Base-by-base conservation (phyloP, 1,140 invertebrate genomes). In the Bombus soroeensis region DNA sequence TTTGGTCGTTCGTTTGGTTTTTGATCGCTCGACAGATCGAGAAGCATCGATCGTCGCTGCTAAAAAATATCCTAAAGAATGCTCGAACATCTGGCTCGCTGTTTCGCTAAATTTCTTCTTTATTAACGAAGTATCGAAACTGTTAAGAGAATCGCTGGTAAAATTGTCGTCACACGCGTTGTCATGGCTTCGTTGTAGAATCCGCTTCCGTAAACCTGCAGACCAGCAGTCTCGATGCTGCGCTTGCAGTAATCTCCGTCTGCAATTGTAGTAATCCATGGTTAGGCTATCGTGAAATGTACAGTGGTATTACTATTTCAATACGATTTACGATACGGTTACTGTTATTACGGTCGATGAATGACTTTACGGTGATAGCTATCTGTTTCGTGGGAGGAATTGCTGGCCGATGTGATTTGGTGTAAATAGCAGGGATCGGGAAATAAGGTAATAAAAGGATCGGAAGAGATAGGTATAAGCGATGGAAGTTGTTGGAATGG, bases 211-310 rank as follows among this genome's bases (percentile, higher is more conserved):
- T 97, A 97, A 0, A 98, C 97, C 93, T 98, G 97, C 0, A 98
- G 95, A 74, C 97, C 97, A 0, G 97, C 97, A 1, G 98, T 98
- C 91, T 98, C 97, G 86, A 98, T 98, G 93, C 97, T 98, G 82
- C 97, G 96, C 89, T 98, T 98, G 93, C 98, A 98, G 91, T 98
- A 98, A 92, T 98, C 97, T 0, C 98, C 98, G 92, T 98, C 96
- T 96, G 93, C 32, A 95, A 95, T 84, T 34, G 3, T 39, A 34
- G n/a, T 32, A 53, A 68, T 47, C 18, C 22, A 53, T 37, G 34
- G 41, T 76, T 74, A 57, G 13, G 9, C 32, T 22, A 12, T 25
- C 8, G 43, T 37, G 25, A 37, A 43, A 53, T 25, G 5, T 66
- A 53, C n/a, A 12, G 43, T 32, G 9, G 4, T 53, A 80, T 68